Evolutionary conservation across 2,888 invertebrate species (phyloP), one percentile per base, ranked within the genome.

Genomic region (Thereva unica): DNA sequence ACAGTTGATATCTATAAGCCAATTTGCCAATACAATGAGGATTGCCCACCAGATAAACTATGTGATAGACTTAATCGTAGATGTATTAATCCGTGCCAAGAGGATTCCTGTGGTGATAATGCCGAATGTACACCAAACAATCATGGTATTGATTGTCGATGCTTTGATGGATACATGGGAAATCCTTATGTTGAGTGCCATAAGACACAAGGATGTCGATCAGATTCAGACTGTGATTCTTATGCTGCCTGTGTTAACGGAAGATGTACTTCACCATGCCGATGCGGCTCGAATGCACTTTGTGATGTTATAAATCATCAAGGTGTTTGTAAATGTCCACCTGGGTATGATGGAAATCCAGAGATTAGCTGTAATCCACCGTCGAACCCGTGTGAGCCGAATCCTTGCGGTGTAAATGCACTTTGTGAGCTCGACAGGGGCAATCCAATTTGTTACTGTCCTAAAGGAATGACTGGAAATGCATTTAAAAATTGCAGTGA

Each of bases 401-500:
- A 90, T 80, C 93, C 93, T n/a, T 94, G 93, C 74, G 94, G 94
- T n/a, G 80, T 84, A 2, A 90, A 91, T 75, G 93, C 95, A 1
- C 81, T 90, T 70, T 95, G 95, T 77, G 92, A 93, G 82, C 85
- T 88, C 57, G 92, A 93, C 74, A 87, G 89, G 74, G 93, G 92
- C 59, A 90, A 89, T 78, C 93, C 94, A 2, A 90, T 94, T 72
- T 95, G 95, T 76, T 92, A 86, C 82, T 95, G 95, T 76, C 93
- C 93, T 0, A 92, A 91, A 79, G 93, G 93, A 69, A 83, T 92
- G 70, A 94, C 93, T 4, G 95, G 95, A 79, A 93, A 95, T 85
- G 95, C 95, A 50, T 93, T 93, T 78, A 87, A 89, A 77, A 90
- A 88, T 81, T 94, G 93, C 86, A 92, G 93, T 93, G 87, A 86